These are phyloP conservation scores for Entomyzon cyanotis DNA, from an alignment of 2,113 vertebrate species.

Conservation along the genomic window DNA sequence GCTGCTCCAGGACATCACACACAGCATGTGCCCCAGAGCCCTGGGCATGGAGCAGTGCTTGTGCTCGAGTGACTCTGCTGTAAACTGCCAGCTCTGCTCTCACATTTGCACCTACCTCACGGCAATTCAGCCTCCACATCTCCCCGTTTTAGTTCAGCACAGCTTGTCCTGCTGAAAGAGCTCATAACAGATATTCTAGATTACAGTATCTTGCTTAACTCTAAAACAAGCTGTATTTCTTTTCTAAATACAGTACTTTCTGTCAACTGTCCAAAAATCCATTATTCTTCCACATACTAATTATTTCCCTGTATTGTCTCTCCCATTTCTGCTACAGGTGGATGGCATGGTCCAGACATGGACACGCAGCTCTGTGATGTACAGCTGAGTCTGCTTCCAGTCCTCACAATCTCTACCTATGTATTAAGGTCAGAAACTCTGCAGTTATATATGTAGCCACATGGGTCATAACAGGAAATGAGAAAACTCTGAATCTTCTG, in stretches of 20 bases:
- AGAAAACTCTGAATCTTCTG: not conserved
- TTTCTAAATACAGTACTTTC: not conserved
- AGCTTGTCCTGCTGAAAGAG: not conserved
- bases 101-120: accelerated
- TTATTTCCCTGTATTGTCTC: not conserved
- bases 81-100: not conserved
- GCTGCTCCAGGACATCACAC: not conserved
- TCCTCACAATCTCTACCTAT: not conserved
- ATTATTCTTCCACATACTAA: not conserved
- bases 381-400: not conserved
- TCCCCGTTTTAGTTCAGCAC: not conserved
- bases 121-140: not conserved
- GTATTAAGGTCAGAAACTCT: not conserved
- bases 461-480: not conserved
- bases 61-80: not conserved
- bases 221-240: not conserved
- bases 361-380: not conserved
- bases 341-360: not conserved
- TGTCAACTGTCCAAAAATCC: not conserved
- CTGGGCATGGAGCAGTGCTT: not conserved
- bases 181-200: not conserved
- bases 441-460: not conserved
- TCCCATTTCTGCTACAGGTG: not conserved
- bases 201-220: not conserved
- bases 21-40: accelerated